phyloP scores from a whole-genome alignment of 2,797 vertebrate species.

The Melanotaenia nigrans region DNA sequence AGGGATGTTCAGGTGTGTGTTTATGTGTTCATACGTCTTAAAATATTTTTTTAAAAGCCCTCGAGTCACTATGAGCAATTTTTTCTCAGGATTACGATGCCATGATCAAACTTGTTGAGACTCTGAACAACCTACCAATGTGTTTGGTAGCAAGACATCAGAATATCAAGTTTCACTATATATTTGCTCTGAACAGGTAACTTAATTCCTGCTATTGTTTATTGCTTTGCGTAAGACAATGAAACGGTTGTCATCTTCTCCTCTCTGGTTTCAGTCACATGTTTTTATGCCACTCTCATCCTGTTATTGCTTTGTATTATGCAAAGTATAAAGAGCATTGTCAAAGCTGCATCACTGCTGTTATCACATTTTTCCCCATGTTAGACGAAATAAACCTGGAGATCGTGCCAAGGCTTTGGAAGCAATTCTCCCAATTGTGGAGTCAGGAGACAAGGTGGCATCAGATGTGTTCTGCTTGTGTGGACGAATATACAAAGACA shows the following conservation, averaged over 20 bases:
- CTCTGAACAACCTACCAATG: slow-evolving; percentile 86
- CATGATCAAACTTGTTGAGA: slow-evolving; percentile 90
- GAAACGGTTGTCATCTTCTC: background rate
- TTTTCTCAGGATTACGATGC: slow-evolving; percentile 87
- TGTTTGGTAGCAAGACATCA: slow-evolving; percentile 85
- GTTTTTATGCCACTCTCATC: background rate
- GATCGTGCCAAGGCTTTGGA: slow-evolving; percentile 88
- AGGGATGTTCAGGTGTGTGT: slow-evolving; percentile 87
- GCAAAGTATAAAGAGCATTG: background rate
- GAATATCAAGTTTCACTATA: slow-evolving; percentile 92
- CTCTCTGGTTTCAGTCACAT: background rate
- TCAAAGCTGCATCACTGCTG: background rate
- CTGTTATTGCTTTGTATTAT: background rate
- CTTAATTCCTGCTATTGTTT: background rate
- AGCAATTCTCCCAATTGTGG: slow-evolving; percentile 85
- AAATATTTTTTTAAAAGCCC: no score
- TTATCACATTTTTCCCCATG: background rate
- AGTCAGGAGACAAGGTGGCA: slow-evolving; percentile 74
- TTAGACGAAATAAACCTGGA: slow-evolving; percentile 87
- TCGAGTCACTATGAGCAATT: slow-evolving; percentile 3
- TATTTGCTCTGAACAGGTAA: slow-evolving; percentile 93
- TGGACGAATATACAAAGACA: slow-evolving; percentile 94
- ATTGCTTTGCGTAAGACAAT: background rate
- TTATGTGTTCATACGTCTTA: background rate
- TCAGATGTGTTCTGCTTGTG: slow-evolving; percentile 93